These are phyloP conservation scores for Samia ricini DNA, from an alignment of 1,140 invertebrate genomes.

Conservation along the genomic window DNA sequence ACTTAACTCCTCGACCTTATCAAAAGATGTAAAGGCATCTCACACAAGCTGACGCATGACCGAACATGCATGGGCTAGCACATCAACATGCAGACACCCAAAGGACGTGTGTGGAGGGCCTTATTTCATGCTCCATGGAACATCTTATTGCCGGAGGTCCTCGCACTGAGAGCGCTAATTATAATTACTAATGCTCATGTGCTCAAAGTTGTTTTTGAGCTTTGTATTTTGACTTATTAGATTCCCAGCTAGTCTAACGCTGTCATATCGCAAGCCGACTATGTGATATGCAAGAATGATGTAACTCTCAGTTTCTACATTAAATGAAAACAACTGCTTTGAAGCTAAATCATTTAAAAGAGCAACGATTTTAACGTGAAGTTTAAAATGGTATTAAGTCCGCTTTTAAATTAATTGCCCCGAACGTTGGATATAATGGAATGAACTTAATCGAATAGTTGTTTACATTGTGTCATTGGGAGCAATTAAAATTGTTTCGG, in stretches of 20 bases:
- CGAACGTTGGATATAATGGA: conserved; percentile 58
- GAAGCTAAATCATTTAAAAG: background rate
- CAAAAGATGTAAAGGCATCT: conserved; percentile 34
- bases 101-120: conserved; percentile 45
- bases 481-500: conserved; percentile 76
- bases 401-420: conserved; percentile 67
- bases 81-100: conserved; percentile 25
- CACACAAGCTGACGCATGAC: conserved; percentile 51
- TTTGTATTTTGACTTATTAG: conserved; percentile 33
- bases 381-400: conserved; percentile 46
- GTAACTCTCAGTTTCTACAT: background rate
- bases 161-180: conserved; percentile 46
- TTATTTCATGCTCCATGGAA: conserved; percentile 69
- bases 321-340: background rate
- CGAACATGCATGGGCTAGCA: conserved; percentile 55
- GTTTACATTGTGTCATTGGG: conserved; percentile 73
- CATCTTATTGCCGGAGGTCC: conserved; percentile 70
- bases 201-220: conserved; percentile 61
- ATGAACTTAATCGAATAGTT: conserved; percentile 77
- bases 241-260: conserved; percentile 3
- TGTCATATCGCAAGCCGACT: background rate
- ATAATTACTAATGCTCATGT: conserved; percentile 67
- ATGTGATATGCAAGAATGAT: background rate
- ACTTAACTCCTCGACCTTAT: conserved; percentile 24
- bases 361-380: conserved; percentile 13